A percentile compares a stretch with the other conserved stretches of the same genome.
Evolutionary conservation across 2,888 invertebrate genomes (phyloP).

Genomic region (Iphiclides podalirius): DNA sequence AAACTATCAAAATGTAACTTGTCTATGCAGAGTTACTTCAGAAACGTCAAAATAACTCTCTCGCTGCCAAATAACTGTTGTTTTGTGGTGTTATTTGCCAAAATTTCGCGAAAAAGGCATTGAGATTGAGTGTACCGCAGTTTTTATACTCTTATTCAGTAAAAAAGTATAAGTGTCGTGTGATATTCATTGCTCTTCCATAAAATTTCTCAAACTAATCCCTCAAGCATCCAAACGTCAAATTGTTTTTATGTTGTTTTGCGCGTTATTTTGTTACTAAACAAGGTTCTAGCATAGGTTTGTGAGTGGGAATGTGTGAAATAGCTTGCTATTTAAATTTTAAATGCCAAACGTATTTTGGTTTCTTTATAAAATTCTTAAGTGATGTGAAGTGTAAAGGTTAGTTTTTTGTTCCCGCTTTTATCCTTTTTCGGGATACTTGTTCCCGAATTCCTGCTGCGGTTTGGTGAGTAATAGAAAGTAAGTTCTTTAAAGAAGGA

Average conservation of each 20-base stretch:
- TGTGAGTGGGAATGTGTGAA: constrained; percentile 27
- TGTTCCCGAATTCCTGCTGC: constrained; percentile 49
- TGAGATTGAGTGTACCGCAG: constrained; percentile 60
- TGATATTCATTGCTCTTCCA: constrained; percentile 27
- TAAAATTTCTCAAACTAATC: constrained; percentile 40
- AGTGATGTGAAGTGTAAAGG: constrained; percentile 58
- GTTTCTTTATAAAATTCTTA: constrained; percentile 35
- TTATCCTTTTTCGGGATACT: constrained; percentile 44
- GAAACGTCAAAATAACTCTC: constrained; percentile 63
- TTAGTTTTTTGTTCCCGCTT: constrained; percentile 75
- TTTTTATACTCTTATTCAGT: constrained; percentile 30
- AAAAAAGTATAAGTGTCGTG: constrained; percentile 29
- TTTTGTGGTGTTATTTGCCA: constrained; percentile 48
- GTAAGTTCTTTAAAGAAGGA: constrained; percentile 60
- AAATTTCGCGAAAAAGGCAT: constrained; percentile 42
- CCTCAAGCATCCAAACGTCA: constrained; percentile 54
- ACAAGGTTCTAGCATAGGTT: constrained; percentile 20
- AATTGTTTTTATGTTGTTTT: constrained; percentile 65
- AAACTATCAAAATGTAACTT: constrained; percentile 36
- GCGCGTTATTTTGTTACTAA: constrained; percentile 40
- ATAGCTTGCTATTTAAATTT: constrained; percentile 9
- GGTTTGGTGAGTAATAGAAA: constrained; percentile 73
- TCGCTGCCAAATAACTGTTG: constrained; percentile 71
- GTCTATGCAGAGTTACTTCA: constrained; percentile 20
- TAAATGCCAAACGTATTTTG: constrained; percentile 22